Percentiles rank a stretch among this genome's conserved stretches.
These are phyloP conservation scores for Phoeniculus purpureus DNA, from an alignment of 2,797 vertebrate species.

Conservation along the genomic window DNA sequence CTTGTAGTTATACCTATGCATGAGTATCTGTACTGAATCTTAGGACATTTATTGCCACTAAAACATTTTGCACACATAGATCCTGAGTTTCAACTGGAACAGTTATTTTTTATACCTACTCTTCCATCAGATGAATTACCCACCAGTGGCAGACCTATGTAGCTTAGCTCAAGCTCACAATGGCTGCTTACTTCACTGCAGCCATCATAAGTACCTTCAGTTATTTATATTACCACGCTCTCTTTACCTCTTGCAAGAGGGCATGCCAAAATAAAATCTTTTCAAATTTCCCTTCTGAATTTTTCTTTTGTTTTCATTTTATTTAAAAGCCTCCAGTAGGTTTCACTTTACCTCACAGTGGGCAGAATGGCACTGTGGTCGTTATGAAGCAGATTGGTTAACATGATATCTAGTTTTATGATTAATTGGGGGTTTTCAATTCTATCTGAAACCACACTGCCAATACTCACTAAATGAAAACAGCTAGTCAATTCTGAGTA, in stretches of 20 bases:
- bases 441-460: background rate
- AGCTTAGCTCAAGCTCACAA: background rate
- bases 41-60: background rate
- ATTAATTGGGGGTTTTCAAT: background rate
- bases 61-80: background rate
- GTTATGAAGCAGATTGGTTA: background rate
- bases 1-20: background rate
- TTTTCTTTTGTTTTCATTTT: background rate
- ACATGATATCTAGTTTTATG: background rate
- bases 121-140: background rate
- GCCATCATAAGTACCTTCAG: background rate
- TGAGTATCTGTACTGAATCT: background rate
- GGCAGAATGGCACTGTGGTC: accelerated
- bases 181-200: background rate
- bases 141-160: background rate
- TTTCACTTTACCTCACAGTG: background rate
- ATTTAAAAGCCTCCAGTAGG: background rate
- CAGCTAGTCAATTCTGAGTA: background rate
- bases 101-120: background rate
- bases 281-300: background rate
- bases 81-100: background rate
- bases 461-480: background rate
- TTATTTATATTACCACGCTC: background rate
- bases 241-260: background rate
- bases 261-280: background rate